Conservation (phyloP, 2,113 vertebrate species). For the Cyprinodon tularosa region DNA sequence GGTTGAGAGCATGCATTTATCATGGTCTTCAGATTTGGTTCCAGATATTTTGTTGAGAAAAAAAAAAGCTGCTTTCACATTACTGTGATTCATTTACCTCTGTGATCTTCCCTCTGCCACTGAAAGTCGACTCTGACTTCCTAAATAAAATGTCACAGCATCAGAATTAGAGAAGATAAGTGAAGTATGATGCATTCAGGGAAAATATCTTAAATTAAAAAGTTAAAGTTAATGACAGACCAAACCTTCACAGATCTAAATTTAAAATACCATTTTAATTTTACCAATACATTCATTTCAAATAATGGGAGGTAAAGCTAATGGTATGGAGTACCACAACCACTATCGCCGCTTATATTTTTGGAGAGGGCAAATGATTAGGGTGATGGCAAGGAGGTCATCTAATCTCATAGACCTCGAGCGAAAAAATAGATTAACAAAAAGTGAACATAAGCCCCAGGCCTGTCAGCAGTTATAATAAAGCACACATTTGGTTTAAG, state of each 20-base stretch:
- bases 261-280: not conserved
- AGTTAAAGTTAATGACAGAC: not conserved
- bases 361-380: not conserved
- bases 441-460: not conserved
- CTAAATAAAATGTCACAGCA: slow-evolving; percentile 74
- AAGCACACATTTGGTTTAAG: not conserved
- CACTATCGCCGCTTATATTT: not conserved
- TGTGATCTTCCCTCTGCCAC: slow-evolving; percentile 80
- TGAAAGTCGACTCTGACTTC: slow-evolving; percentile 85
- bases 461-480: not conserved
- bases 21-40: not conserved
- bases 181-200: not conserved
- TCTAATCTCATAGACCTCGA: not conserved
- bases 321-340: not conserved
- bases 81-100: slow-evolving; percentile 78
- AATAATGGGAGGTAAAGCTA: not conserved
- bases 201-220: not conserved
- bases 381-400: not conserved
- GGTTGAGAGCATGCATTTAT: slow-evolving; percentile 21
- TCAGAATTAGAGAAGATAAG: not conserved
- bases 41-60: not conserved
- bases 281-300: not conserved
- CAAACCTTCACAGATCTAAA: not conserved
- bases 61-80: not conserved
- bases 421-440: too few species aligned